phyloP scores from a whole-genome alignment of 2,888 invertebrate species.

The Trichogramma dendrolimi region DNA sequence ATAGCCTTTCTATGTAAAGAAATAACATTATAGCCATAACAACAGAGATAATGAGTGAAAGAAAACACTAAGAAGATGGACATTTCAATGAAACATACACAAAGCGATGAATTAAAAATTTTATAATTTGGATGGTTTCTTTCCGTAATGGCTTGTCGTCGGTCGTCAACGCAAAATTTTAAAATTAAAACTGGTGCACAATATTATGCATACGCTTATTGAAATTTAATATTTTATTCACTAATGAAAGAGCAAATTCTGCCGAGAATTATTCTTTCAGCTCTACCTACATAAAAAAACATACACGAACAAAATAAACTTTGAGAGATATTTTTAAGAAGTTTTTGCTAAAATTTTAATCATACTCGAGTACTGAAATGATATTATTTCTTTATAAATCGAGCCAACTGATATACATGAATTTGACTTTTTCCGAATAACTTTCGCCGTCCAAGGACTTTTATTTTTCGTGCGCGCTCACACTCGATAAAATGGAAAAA shows the following conservation, averaged over 20 bases:
- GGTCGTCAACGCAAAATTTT: slow-evolving; percentile 8
- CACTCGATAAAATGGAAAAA: slow-evolving; percentile 7
- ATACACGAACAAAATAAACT: slow-evolving; percentile 18
- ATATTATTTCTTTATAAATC: slow-evolving; percentile 13
- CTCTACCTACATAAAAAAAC: slow-evolving; percentile 22
- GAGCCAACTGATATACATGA: not conserved
- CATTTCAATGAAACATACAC: slow-evolving; percentile 14
- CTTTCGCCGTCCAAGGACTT: slow-evolving; percentile 24
- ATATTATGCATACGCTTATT: too few relatives aligned
- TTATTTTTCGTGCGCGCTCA: slow-evolving; percentile 14
- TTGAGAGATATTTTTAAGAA: slow-evolving; percentile 25
- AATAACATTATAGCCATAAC: not conserved
- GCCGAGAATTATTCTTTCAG: slow-evolving; percentile 12
- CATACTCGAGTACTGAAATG: too few relatives aligned
- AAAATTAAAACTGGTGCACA: too few relatives aligned
- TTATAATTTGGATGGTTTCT: slow-evolving; percentile 21
- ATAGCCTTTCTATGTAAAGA: not conserved
- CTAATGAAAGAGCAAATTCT: slow-evolving; percentile 5
- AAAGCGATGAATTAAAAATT: slow-evolving; percentile 3
- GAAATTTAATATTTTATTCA: too few relatives aligned
- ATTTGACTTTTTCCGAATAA: slow-evolving; percentile 12
- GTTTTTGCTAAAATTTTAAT: slow-evolving; percentile 16
- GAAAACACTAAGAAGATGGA: slow-evolving; percentile 11
- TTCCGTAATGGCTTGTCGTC: slow-evolving; percentile 21
- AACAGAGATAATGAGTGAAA: slow-evolving; percentile 2